Conservation (phyloP, 2,888 invertebrate genomes). For the Invenusta paracnida region DNA sequence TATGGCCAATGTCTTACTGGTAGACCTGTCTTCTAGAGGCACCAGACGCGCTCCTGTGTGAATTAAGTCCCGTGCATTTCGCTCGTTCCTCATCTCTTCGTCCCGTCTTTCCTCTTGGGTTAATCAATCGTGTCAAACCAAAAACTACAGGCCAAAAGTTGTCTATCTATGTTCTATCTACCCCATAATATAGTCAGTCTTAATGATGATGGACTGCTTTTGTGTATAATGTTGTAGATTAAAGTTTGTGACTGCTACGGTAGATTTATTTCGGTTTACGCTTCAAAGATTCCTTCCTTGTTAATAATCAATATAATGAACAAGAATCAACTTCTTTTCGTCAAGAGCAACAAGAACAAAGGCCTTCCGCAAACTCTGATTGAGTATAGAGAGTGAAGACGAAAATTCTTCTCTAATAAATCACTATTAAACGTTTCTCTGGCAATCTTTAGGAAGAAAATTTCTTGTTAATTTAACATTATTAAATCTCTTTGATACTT, state of each 20-base stretch:
- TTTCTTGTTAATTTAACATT: too few relatives aligned
- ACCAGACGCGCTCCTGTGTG: not conserved
- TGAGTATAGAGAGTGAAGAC: too few relatives aligned
- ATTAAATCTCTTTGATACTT: too few relatives aligned
- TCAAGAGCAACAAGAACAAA: too few relatives aligned
- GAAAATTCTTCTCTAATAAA: too few relatives aligned
- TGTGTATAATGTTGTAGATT: not conserved
- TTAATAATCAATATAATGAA: not conserved
- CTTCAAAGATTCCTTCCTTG: not conserved
- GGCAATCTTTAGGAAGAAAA: too few relatives aligned
- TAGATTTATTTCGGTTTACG: not conserved
- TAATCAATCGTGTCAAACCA: not conserved
- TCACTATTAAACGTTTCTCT: too few relatives aligned
- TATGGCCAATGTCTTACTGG: too few relatives aligned
- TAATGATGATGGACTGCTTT: not conserved
- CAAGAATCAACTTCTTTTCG: too few relatives aligned
- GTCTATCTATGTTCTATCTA: too few relatives aligned
- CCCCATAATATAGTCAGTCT: too few relatives aligned
- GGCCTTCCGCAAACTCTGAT: too few relatives aligned
- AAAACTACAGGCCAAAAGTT: not conserved
- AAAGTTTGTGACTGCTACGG: not conserved
- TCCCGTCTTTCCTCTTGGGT: not conserved
- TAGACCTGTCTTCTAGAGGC: not conserved
- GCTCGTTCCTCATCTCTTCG: not conserved
- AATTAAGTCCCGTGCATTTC: not conserved